Percentiles rank a stretch among this genome's conserved stretches.
These are phyloP conservation scores for Pseudolaguvia tuberculata DNA, from an alignment of 2,113 vertebrate species.

Conservation along the genomic window DNA sequence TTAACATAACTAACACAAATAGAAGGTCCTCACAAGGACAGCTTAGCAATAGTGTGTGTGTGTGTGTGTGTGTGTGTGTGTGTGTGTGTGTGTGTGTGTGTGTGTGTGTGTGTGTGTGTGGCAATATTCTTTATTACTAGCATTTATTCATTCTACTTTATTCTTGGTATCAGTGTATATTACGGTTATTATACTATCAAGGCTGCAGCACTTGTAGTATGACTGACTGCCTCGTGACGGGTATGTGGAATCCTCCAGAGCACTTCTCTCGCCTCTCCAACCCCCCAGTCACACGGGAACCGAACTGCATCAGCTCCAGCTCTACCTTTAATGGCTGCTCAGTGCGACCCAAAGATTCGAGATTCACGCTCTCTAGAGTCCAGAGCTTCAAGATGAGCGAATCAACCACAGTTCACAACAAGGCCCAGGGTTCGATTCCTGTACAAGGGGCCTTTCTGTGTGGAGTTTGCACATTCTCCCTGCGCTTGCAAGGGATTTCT, in stretches of 20 bases:
- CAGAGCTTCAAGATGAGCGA: not conserved
- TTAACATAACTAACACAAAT: not conserved
- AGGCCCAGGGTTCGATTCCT: too few relatives aligned
- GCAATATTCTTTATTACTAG: not conserved
- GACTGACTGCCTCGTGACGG: constrained; percentile 17
- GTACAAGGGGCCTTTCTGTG: too few relatives aligned
- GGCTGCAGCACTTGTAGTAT: constrained; percentile 1
- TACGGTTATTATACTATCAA: constrained; percentile 15
- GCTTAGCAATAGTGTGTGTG: not conserved
- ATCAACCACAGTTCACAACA: not conserved
- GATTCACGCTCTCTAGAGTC: not conserved
- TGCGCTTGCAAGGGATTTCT: too few relatives aligned
- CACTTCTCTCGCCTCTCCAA: not conserved
- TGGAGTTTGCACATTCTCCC: too few relatives aligned
- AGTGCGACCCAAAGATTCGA: not conserved
- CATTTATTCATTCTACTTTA: constrained; percentile 12
- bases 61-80: too few relatives aligned
- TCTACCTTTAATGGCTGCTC: not conserved
- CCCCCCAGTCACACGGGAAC: not conserved
- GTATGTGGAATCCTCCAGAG: not conserved
- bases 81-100: too few relatives aligned
- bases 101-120: not conserved
- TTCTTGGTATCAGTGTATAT: constrained; percentile 13
- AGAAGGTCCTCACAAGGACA: not conserved
- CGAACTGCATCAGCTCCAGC: not conserved